phyloP scores from a whole-genome alignment of 2,888 invertebrate genomes.

The Drosophila birchii region DNA sequence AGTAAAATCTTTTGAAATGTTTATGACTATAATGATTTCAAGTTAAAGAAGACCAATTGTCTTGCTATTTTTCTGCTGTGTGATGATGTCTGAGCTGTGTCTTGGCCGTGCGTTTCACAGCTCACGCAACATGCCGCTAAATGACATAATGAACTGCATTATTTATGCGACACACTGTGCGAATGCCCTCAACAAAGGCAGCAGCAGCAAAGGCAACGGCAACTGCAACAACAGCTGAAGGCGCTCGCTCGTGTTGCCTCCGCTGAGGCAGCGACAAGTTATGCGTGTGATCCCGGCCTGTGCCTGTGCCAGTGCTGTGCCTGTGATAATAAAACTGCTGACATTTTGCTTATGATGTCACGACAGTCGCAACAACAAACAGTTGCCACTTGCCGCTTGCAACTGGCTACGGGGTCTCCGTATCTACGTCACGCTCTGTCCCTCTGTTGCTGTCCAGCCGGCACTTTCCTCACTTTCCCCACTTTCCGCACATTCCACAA shows the following conservation, averaged over 20 bases:
- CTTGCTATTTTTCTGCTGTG: constrained; percentile 4
- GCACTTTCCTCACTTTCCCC: constrained; percentile 7
- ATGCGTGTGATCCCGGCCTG: constrained; percentile 67
- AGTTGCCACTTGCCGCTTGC: constrained; percentile 17
- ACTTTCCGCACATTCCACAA: constrained; percentile 2
- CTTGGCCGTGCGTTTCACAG: constrained; percentile 52
- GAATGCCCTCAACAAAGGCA: constrained; percentile 47
- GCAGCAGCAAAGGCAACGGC: constrained; percentile 13
- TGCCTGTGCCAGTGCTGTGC: constrained; percentile 42
- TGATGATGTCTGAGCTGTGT: constrained; percentile 53
- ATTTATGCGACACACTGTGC: constrained; percentile 74
- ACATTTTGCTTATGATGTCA: constrained; percentile 76
- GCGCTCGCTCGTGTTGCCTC: constrained; percentile 22
- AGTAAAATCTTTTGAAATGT: neutral
- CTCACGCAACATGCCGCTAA: constrained; percentile 73
- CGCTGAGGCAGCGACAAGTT: constrained; percentile 41
- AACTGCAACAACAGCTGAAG: constrained; percentile 39
- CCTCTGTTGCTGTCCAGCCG: constrained; percentile 22
- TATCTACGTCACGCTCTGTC: constrained; percentile 18
- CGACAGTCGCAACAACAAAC: constrained; percentile 48
- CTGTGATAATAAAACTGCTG: constrained; percentile 73
- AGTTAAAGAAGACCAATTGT: neutral
- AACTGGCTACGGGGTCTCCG: constrained; percentile 11
- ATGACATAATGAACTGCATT: constrained; percentile 81
- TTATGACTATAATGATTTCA: neutral